Evolutionary conservation across 2,888 invertebrate genomes (phyloP).

Genomic region (Schrankia costaestrigalis): DNA sequence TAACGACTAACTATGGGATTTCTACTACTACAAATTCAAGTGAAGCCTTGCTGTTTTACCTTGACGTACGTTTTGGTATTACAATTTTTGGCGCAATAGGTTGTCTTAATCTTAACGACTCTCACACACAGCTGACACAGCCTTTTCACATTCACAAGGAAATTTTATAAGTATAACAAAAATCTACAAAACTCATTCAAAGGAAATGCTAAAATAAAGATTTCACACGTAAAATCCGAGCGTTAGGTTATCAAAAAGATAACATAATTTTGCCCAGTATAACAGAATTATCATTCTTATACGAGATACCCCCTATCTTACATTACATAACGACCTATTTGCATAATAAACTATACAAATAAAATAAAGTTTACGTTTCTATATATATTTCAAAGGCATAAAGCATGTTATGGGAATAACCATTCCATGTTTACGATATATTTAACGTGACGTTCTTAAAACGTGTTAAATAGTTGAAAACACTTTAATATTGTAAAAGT

Average conservation of each 20-base stretch:
- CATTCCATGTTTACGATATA: conserved; percentile 3
- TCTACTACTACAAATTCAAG: too few species aligned
- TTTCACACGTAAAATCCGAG: conserved; percentile 1
- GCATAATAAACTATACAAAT: conserved; percentile 2
- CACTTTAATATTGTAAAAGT: conserved; percentile 2
- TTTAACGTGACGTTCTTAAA: conserved; percentile 1
- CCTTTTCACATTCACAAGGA: too few species aligned
- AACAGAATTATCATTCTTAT: conserved; percentile 6
- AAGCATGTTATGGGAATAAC: too few species aligned
- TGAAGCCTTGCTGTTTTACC: too few species aligned
- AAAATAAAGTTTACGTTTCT: not conserved
- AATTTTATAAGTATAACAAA: too few species aligned
- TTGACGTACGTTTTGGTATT: too few species aligned
- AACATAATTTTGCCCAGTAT: not conserved
- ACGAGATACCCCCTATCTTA: conserved; percentile 7
- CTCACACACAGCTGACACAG: too few species aligned
- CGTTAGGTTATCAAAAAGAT: conserved; percentile 3
- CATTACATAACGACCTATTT: conserved; percentile 6
- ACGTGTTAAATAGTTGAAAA: conserved; percentile 1
- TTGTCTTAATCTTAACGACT: too few species aligned
- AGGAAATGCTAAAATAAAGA: not conserved
- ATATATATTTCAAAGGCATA: too few species aligned
- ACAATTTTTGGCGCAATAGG: too few species aligned
- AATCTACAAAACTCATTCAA: too few species aligned
- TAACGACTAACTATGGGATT: too few species aligned